These are phyloP conservation scores for Nemapogon koenigi DNA, from an alignment of 2,888 invertebrate genomes.

Conservation along the genomic window DNA sequence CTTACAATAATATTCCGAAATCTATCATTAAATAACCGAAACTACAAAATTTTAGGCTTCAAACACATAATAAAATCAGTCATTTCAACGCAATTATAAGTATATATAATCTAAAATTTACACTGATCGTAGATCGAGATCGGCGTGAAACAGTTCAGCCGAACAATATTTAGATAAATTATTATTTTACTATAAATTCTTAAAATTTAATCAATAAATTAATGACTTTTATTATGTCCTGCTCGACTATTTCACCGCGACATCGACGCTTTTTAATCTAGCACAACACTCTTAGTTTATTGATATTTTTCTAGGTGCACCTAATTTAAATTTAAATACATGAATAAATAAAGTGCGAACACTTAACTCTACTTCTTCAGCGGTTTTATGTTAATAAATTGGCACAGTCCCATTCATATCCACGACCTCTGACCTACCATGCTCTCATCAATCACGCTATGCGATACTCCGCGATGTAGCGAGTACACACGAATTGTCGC, in stretches of 20 bases:
- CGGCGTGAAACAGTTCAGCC: conserved; percentile 51
- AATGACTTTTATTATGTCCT: conserved; percentile 49
- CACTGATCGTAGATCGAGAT: conserved; percentile 56
- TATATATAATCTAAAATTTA: conserved; percentile 61
- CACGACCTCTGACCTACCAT: background rate
- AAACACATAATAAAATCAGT: conserved; percentile 65
- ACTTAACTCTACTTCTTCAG: conserved; percentile 64
- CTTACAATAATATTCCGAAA: conserved; percentile 6
- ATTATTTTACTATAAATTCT: conserved; percentile 58
- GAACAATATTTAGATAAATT: conserved; percentile 42
- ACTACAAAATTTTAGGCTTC: conserved; percentile 62
- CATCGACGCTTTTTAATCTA: conserved; percentile 56
- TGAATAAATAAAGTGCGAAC: conserved; percentile 67
- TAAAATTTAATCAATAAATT: conserved; percentile 59
- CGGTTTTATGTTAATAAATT: conserved; percentile 58
- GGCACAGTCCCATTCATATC: conserved; percentile 57
- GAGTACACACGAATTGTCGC: too few species aligned
- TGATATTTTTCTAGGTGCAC: conserved; percentile 65
- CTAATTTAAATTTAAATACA: conserved; percentile 62
- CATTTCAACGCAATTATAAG: conserved; percentile 53
- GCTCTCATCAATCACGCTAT: conserved; percentile 8
- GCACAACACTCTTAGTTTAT: conserved; percentile 66
- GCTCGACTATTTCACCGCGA: conserved; percentile 49
- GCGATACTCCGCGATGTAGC: too few species aligned
- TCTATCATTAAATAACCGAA: conserved; percentile 34